Evolutionary conservation across 1,140 invertebrate species (phyloP), one percentile per base, ranked within the genome.

Genomic region (Eueides isabella): DNA sequence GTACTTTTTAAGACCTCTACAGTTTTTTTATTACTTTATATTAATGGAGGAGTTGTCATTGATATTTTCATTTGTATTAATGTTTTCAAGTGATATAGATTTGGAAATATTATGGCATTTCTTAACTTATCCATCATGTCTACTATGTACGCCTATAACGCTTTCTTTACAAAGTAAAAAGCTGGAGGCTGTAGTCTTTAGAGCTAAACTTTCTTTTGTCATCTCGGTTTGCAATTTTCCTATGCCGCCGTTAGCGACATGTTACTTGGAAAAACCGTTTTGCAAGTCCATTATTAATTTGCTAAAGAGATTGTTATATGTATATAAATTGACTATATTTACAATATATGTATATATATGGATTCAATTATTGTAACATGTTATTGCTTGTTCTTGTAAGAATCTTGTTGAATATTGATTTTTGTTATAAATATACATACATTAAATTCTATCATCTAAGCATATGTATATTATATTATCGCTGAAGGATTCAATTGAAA

Each of bases 131-230:
- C 23, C 3, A 38, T 38, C 35, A 16, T 38, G 9, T 55, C 48
- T 11, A 26, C 19, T 26, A 26, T 55, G 19, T 9, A 55, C 19
- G 23, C 26, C 16, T 23, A 26, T 55, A 55, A 12, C 48, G 26
- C 0, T 55, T 55, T 55, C 48, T 55, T 55, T 55, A 26, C 7
- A 23, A 55, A 23, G 48, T 55, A 55, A 23, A 55, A 55, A 55
- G 11, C 48, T 55, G 48, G 48, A 23, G 48, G 48, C 48, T 55
- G 48, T 9, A 41, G 41, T 55, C 66, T 35, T 44, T 19, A 69
- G 23, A 16, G n/a, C 2, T n/a, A 67, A 67, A 69, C 11, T 61
- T 26, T 41, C 44, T 67, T 68, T 69, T 61, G 67, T 55, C 41
- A 30, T 67, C 48, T 11, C n/a, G 11, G 19, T 61, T 11, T 61